Base-by-base conservation (phyloP, 2,888 invertebrate genomes). In the Agriopis leucophaearia region DNA sequence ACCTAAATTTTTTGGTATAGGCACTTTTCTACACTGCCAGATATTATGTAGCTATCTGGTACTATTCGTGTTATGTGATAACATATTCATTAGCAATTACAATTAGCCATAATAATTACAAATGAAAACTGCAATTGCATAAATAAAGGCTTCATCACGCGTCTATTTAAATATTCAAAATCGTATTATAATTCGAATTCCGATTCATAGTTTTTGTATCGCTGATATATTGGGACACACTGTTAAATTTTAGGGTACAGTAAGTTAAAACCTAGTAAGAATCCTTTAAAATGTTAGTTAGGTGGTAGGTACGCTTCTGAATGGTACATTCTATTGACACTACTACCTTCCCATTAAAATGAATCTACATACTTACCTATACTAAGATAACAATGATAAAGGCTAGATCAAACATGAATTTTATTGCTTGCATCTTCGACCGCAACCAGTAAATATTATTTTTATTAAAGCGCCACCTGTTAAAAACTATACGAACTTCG, bases 161-260 rank as follows among this genome's bases (percentile, higher is more conserved):
- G 55, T 71, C 78, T 86, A 80, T 86, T 89, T 85, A 87, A 85
- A 81, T 79, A 89, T 89, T 88, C 88, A 89, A 79, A 77, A 82
- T 86, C 86, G 84, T 83, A 87, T 89, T 88, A 87, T 86, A 86
- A 88, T 79, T 84, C 86, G 84, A 85, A 88, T 88, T 79, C 75
- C 78, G 78, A 86, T 86, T 85, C 81, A 79, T 82, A 79, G 80
- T 79, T 78, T 77, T 78, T 78, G 71, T 71, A 69, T 69, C 59
- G 38, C 18, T 44, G 13, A 13, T 51, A 50, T 27, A 50, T 27
- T 3, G 6, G 2, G 15, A 15, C 0, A 3, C 15, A 5, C 27
- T 47, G 8, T 35, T 35, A 0, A 8, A 35, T 51, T 35, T 35
- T 51, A n/a, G 27, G 7, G 51, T 51, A 13, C 3, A 8, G 35